Evolutionary conservation across 1,140 invertebrate genomes (phyloP).

Genomic region (Diabrotica undecimpunctata): DNA sequence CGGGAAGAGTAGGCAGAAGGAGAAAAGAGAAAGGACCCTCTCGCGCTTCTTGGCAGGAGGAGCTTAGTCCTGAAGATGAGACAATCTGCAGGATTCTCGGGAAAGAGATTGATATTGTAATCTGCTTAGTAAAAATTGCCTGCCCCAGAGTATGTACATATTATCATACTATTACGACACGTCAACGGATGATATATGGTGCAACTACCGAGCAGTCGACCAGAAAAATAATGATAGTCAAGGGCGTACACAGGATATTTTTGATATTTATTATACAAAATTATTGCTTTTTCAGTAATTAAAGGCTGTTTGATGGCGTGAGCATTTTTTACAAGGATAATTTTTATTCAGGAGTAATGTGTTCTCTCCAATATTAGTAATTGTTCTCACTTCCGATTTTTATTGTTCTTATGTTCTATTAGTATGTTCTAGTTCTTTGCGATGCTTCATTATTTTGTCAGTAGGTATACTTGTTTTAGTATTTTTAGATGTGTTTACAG

Average conservation of each 20-base stretch:
- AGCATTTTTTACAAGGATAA: too few relatives aligned
- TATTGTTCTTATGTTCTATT: too few relatives aligned
- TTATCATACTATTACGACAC: conserved; percentile 48
- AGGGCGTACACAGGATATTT: conserved; percentile 4
- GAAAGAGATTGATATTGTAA: conserved; percentile 48
- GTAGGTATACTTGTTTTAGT: too few relatives aligned
- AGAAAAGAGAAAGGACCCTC: conserved; percentile 16
- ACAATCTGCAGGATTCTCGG: conserved; percentile 35
- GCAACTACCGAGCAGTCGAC: conserved; percentile 40
- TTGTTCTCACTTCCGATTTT: too few relatives aligned
- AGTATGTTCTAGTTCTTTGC: too few relatives aligned
- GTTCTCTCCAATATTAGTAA: too few relatives aligned
- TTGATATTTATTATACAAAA: too few relatives aligned
- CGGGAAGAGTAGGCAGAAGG: conserved; percentile 36
- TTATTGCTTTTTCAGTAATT: too few relatives aligned
- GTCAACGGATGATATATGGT: conserved; percentile 46
- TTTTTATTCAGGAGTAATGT: too few relatives aligned
- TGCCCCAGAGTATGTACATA: conserved; percentile 44
- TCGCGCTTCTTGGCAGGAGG: conserved; percentile 11
- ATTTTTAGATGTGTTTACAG: too few relatives aligned
- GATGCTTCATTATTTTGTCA: too few relatives aligned
- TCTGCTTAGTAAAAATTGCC: conserved; percentile 47
- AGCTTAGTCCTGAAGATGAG: conserved; percentile 25
- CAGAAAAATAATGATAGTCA: conserved; percentile 36
- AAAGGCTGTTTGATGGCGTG: too few relatives aligned